Conservation (phyloP, 2,888 invertebrate genomes). For the Fragum whitleyi region DNA sequence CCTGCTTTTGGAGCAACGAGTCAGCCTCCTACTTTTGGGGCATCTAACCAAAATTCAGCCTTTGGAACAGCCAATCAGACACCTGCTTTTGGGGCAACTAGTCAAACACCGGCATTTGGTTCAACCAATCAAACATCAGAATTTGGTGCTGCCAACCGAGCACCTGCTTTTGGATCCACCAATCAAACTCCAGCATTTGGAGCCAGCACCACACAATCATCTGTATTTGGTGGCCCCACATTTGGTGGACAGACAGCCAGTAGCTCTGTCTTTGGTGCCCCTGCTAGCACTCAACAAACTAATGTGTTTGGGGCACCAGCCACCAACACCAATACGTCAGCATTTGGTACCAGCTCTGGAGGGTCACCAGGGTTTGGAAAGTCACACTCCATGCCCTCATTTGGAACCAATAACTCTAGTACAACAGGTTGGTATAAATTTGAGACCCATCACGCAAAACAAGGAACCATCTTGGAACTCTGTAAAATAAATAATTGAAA, state of each 20-base stretch:
- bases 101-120: slow-evolving; percentile 41
- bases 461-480: too few species aligned
- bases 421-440: slow-evolving; percentile 1
- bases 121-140: slow-evolving; percentile 45
- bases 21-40: slow-evolving; percentile 55
- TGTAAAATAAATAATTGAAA: too few species aligned
- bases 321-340: slow-evolving; percentile 35
- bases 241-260: slow-evolving; percentile 5
- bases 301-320: slow-evolving; percentile 45
- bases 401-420: slow-evolving; percentile 42
- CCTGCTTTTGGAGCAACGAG: slow-evolving; percentile 49
- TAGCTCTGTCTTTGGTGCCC: slow-evolving; percentile 26
- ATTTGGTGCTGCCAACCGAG: slow-evolving; percentile 40
- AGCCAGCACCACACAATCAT: neutral
- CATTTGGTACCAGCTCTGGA: slow-evolving; percentile 41
- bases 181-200: slow-evolving; percentile 44
- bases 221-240: slow-evolving; percentile 27
- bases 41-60: slow-evolving; percentile 38
- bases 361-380: slow-evolving; percentile 53
- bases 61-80: slow-evolving; percentile 55
- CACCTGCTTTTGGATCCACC: slow-evolving; percentile 49
- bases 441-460: neutral
- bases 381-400: slow-evolving; percentile 56
- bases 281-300: slow-evolving; percentile 13
- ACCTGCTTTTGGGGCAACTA: slow-evolving; percentile 44